Evolutionary conservation across 30 jellyfish, hydroid and myxozoan genomes (phyloP), one percentile per base, ranked within the genome.

Genomic region (Pelagia noctiluca): DNA sequence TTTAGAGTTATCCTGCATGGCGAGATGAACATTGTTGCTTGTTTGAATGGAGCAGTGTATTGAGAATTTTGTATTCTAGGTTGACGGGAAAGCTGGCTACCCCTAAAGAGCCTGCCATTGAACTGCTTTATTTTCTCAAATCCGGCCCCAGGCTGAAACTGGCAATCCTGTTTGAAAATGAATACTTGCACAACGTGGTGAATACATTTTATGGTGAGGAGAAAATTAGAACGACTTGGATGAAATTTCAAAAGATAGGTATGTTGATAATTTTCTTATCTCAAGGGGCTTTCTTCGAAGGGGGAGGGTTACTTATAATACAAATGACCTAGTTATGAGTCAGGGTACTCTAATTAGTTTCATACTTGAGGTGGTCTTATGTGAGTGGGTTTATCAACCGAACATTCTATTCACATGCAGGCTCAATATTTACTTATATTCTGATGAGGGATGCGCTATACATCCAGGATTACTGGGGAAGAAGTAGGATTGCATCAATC

Each of bases 151-250:
- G 35, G 61, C 35, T 77, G 22, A 77, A 77, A 61, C 50, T 77
- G 25, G 88, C 69, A 4, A 34, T 77, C 1, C 70, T 5, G 1
- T 77, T 30, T 37, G 23, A 77, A 35, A 77, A 77, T 30, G 71
- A 63, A 31, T 54, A 53, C 38, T 70, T 77, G 42, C 75, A 77
- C 49, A 77, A 77, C 8, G 88, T 77, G 18, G 79, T 60, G 28
- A 57, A 42, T 5, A 30, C 42, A 65, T 54, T 77, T 77, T 77
- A 77, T 60, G 79, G 67, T n/a, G 88, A 31, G 8, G 77, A 77
- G 30, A 77, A 21, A 24, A 54, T 77, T 36, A 77, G 33, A 24
- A 30, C 77, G 7, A 63, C 76, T 2, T 77, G 88, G 88, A 77
- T 77, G 70, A 54, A 60, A 21, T 77, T 77, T 38, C 25, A 77